These are phyloP conservation scores for Paradisaea rubra DNA, from an alignment of 2,113 vertebrate genomes.

Conservation along the genomic window DNA sequence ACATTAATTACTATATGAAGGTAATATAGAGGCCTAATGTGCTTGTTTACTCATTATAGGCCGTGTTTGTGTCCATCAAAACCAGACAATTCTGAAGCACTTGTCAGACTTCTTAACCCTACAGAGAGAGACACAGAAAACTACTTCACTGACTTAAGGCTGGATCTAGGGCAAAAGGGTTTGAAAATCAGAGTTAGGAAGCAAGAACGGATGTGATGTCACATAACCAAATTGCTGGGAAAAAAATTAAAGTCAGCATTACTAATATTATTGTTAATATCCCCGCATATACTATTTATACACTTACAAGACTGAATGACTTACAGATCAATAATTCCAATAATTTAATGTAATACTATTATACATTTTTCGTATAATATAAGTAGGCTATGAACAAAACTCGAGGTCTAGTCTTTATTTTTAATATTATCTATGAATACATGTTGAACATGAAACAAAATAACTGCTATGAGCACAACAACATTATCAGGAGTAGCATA, in stretches of 20 bases:
- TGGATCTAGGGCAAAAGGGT: background rate
- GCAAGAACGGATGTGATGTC: background rate
- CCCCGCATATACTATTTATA: background rate
- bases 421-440: background rate
- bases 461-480: background rate
- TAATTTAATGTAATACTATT: background rate
- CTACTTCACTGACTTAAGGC: background rate
- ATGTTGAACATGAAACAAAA: background rate
- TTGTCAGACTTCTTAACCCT: background rate
- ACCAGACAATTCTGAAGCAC: background rate
- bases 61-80: background rate
- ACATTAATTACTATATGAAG: background rate
- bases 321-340: background rate
- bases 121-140: background rate
- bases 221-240: accelerated
- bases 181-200: background rate
- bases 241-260: background rate
- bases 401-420: background rate
- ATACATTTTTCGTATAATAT: background rate
- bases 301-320: background rate
- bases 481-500: background rate
- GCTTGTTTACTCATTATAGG: background rate
- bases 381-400: background rate
- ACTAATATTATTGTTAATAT: background rate
- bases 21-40: background rate